Conservation (phyloP, 2,113 vertebrate species). For the Notarius quadriscutis region DNA sequence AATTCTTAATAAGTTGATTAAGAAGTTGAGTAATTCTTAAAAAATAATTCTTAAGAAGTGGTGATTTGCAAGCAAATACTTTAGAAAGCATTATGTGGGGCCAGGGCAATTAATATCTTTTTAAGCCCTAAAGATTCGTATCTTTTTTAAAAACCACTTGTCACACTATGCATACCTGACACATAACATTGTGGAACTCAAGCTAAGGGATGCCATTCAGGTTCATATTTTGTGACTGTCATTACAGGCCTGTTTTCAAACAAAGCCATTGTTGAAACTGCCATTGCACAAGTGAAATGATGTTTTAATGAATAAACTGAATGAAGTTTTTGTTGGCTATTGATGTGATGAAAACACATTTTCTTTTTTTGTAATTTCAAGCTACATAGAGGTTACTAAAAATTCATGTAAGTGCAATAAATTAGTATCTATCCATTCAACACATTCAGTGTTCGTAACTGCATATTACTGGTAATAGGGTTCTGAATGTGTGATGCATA, state of each 20-base stretch:
- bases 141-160: constrained; percentile 17
- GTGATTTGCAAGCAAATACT: constrained; percentile 34
- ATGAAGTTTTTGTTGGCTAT: constrained; percentile 44
- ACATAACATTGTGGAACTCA: constrained; percentile 42
- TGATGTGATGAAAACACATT: constrained; percentile 28
- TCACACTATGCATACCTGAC: constrained; percentile 47
- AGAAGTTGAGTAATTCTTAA: neutral
- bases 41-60: constrained; percentile 13
- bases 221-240: constrained; percentile 39
- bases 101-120: constrained; percentile 44
- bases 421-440: neutral
- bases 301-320: constrained; percentile 55
- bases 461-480: neutral
- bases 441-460: constrained; percentile 10
- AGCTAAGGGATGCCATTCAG: constrained; percentile 29
- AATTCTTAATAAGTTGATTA: constrained; percentile 1
- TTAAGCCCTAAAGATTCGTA: constrained; percentile 34
- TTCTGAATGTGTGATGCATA: neutral
- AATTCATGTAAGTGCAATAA: constrained; percentile 19
- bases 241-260: constrained; percentile 46
- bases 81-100: constrained; percentile 34
- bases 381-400: constrained; percentile 9
- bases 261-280: constrained; percentile 55
- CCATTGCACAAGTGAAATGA: constrained; percentile 53
- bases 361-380: neutral